These are phyloP conservation scores for Sericinus montela DNA, from an alignment of 2,888 invertebrate genomes.

Conservation along the genomic window DNA sequence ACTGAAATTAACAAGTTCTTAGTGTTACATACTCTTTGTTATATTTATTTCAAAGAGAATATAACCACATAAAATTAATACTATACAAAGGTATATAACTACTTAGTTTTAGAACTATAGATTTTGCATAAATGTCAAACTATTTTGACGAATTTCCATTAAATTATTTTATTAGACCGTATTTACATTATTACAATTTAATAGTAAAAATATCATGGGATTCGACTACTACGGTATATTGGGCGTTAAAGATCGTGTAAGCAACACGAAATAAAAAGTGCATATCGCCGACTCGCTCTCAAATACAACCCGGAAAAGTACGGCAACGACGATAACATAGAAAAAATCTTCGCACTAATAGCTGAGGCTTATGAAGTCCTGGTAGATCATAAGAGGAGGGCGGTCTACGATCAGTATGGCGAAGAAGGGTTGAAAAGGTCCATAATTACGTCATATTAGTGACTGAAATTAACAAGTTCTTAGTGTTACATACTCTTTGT, in stretches of 20 bases:
- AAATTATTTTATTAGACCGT: too few species aligned
- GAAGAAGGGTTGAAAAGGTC: conserved; percentile 90
- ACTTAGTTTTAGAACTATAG: too few species aligned
- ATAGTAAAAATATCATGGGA: conserved; percentile 64
- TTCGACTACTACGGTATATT: conserved; percentile 89
- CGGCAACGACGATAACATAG: conserved; percentile 62
- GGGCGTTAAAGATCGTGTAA: conserved; percentile 81
- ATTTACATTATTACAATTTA: not conserved
- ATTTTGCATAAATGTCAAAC: too few species aligned
- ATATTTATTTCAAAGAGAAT: too few species aligned
- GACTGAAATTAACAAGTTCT: too few species aligned
- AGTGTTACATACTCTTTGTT: too few species aligned
- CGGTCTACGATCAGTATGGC: conserved; percentile 93
- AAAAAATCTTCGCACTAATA: conserved; percentile 80
- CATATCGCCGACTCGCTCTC: conserved; percentile 79
- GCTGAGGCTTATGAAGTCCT: conserved; percentile 91
- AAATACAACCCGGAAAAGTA: conserved; percentile 81
- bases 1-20: too few species aligned
- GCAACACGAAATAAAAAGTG: conserved; percentile 85
- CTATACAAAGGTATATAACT: too few species aligned
- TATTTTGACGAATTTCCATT: too few species aligned
- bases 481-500: too few species aligned
- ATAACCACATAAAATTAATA: too few species aligned
- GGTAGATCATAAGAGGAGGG: conserved; percentile 81
- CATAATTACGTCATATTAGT: too few species aligned